These are phyloP conservation scores for Aculops lycopersici DNA, from an alignment of 1,140 invertebrate genomes.

Conservation along the genomic window DNA sequence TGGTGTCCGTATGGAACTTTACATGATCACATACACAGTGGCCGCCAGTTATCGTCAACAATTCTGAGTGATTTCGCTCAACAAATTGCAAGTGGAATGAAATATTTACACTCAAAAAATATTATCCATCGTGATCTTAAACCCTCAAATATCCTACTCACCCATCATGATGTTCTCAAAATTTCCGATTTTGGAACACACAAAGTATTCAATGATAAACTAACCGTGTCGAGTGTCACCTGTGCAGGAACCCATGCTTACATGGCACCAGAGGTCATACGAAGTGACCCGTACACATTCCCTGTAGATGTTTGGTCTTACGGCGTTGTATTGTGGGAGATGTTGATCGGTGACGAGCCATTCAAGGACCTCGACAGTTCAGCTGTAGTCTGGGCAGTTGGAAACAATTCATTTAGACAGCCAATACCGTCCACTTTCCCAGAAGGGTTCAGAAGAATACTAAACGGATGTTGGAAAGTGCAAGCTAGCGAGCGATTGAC, in stretches of 20 bases:
- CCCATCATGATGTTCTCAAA: conserved; percentile 57
- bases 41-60: conserved; percentile 39
- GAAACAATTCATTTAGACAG: conserved; percentile 54
- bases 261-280: conserved; percentile 97
- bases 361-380: conserved; percentile 86
- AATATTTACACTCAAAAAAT: conserved; percentile 74
- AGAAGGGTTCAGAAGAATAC: conserved; percentile 33
- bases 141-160: conserved; percentile 27
- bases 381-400: conserved; percentile 89
- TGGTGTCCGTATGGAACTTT: conserved; percentile 78
- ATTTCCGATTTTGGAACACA: conserved; percentile 84
- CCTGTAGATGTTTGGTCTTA: conserved; percentile 31
- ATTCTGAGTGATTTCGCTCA: conserved; percentile 65
- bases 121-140: conserved; percentile 77
- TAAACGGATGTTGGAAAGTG: conserved; percentile 50
- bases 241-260: conserved; percentile 45
- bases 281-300: conserved; percentile 32
- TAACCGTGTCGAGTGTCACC: neutral
- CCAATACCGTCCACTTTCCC: conserved; percentile 54
- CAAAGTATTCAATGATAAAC: neutral
- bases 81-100: conserved; percentile 81
- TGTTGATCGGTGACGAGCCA: conserved; percentile 72
- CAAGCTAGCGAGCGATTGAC: neutral
- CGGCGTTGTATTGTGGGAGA: conserved; percentile 85
- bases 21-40: conserved; percentile 52